Conservation (phyloP, 2,888 invertebrate species). For the Caenorhabditis auriculariae region DNA sequence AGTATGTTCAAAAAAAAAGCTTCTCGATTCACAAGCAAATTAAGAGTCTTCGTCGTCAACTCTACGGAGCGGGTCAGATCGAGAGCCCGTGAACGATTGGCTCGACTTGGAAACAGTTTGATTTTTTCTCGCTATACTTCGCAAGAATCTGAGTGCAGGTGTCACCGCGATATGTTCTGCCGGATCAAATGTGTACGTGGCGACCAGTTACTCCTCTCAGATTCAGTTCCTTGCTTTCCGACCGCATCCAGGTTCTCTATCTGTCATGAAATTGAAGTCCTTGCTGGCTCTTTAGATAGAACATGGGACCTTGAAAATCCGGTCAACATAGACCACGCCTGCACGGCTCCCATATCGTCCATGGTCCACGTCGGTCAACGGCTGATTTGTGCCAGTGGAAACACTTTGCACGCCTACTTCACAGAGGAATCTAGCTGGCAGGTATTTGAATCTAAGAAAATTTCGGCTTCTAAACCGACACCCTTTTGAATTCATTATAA, state of each 20-base stretch:
- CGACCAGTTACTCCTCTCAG: conserved; percentile 21
- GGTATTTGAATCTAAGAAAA: too few species aligned
- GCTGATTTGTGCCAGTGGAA: conserved; percentile 33
- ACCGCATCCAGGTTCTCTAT: neutral
- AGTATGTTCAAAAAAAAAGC: conserved; percentile 19
- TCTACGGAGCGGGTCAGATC: conserved; percentile 48
- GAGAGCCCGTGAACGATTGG: conserved; percentile 44
- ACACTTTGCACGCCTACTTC: conserved; percentile 20
- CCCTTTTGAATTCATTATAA: too few species aligned
- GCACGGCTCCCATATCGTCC: conserved; percentile 18
- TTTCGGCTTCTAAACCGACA: too few species aligned
- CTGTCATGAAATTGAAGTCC: neutral
- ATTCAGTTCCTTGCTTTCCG: conserved; percentile 23
- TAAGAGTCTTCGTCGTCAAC: conserved; percentile 51
- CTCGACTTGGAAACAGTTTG: conserved; percentile 25
- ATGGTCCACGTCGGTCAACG: conserved; percentile 16
- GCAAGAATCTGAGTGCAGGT: neutral
- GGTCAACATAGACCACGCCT: conserved; percentile 29
- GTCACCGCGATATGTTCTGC: conserved; percentile 41
- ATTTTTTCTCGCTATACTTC: neutral
- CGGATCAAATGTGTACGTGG: conserved; percentile 29
- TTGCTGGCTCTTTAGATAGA: conserved; percentile 30
- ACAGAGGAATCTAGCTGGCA: conserved; percentile 17
- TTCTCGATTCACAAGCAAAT: conserved; percentile 1
- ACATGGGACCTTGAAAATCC: conserved; percentile 51